Evolutionary conservation across 1,140 invertebrate species (phyloP), one percentile per base, ranked within the genome.

Genomic region (Psix sp.): DNA sequence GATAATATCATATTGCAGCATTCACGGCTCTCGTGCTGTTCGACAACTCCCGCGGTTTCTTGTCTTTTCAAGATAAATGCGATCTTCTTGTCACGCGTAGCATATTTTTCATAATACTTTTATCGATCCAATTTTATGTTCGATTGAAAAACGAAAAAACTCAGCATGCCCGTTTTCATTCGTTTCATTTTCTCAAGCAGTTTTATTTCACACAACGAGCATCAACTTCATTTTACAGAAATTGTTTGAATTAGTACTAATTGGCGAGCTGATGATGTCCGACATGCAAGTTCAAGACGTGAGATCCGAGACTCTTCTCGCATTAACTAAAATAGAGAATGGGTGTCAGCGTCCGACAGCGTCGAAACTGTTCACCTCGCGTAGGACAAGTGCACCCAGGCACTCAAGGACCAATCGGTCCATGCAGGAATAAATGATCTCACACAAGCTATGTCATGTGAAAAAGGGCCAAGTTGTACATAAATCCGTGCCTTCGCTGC

Each of bases 1-100:
- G 83, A 80, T 85, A 85, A 84, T 85, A 86, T 86, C 84, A 78
- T 79, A 80, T 87, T 87, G 83, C 84, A 81, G 60, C 77, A 76
- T 80, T 56, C 74, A 45, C 40, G 60, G 66, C 66, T 54, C 60
- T 59, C 59, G 49, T 56, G 45, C 66, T 76, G 76, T 83, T 84
- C 84, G 81, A 84, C 83, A 82, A 84, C 84, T 84, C 80, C 75
- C 76, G 73, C 76, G 78, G 82, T 85, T 80, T 81, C 82, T 83
- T 80, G 78, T 59, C 77, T 77, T 79, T 84, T 83, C 78, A 77
- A 78, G 80, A 84, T 83, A 83, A 80, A 83, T 84, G 74, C 76
- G 81, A 82, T 11, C n/a, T 81, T 82, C 82, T 83, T 77, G 67
- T 63, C 31, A 48, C 59, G 29, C 31, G 52, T 54, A 59, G 63